Evolutionary conservation across 2,113 vertebrate species (phyloP).

Genomic region (Caranx ignobilis): DNA sequence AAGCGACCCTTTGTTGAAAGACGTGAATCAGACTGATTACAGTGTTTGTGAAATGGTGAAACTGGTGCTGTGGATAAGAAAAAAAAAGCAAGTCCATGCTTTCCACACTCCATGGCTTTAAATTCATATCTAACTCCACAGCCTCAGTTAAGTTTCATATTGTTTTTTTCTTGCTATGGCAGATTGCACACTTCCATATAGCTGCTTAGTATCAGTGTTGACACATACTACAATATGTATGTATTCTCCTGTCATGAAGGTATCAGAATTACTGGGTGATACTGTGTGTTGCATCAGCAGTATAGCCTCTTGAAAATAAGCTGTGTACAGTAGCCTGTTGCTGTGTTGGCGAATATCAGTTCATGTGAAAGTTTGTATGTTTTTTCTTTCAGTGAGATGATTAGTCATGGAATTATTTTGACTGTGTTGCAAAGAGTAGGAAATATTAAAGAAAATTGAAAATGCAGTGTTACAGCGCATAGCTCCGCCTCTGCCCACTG

Average conservation of each 20-base stretch:
- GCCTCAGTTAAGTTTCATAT: conserved; percentile 7
- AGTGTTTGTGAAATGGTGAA: conserved; percentile 46
- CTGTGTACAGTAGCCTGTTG: conserved; percentile 33
- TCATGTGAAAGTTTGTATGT: background rate
- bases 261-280: background rate
- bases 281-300: conserved; percentile 38
- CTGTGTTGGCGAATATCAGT: conserved; percentile 25
- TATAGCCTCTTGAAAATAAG: conserved; percentile 45
- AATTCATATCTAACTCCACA: conserved; percentile 5
- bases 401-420: conserved; percentile 25
- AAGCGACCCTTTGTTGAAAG: conserved; percentile 19
- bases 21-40: conserved; percentile 23
- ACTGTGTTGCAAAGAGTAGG: conserved; percentile 14
- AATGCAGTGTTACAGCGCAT: conserved; percentile 1
- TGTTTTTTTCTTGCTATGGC: conserved; percentile 15
- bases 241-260: conserved; percentile 4
- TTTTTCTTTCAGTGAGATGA: conserved; percentile 32
- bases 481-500: conserved; percentile 30
- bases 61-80: conserved; percentile 19
- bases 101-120: conserved; percentile 10
- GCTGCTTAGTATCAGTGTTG: conserved; percentile 20
- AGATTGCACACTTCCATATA: conserved; percentile 12
- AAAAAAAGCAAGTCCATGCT: background rate
- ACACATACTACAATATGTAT: conserved; percentile 10
- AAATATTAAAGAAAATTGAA: conserved; percentile 19